Evolutionary conservation across 2,113 vertebrate species (phyloP).

Genomic region (Calonectris borealis): DNA sequence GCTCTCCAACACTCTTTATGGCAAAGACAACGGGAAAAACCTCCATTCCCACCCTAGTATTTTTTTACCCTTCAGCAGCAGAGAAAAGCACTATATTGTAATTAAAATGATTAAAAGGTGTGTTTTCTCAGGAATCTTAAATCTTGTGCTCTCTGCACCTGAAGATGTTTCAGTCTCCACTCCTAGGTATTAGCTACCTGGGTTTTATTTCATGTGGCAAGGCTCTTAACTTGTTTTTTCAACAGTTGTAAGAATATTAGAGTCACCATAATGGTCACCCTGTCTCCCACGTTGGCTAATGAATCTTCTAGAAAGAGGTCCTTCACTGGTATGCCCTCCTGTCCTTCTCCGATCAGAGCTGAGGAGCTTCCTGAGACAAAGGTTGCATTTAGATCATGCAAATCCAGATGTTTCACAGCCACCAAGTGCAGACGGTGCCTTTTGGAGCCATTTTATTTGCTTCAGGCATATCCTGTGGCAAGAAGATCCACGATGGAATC

Average conservation of each 20-base stretch:
- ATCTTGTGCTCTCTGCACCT: not conserved
- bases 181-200: not conserved
- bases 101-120: not conserved
- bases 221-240: not conserved
- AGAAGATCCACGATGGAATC: not conserved
- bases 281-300: not conserved
- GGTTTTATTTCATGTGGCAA: not conserved
- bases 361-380: not conserved
- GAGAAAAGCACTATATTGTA: not conserved
- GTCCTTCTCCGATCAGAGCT: not conserved
- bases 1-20: not conserved
- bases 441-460: not conserved
- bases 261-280: not conserved
- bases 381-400: not conserved
- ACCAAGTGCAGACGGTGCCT: not conserved
- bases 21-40: not conserved
- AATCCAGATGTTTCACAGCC: not conserved
- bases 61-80: not conserved
- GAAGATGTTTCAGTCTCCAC: not conserved
- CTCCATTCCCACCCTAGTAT: not conserved
- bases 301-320: not conserved
- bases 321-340: not conserved
- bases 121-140: not conserved
- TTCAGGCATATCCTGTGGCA: not conserved
- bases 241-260: not conserved